phyloP scores from a whole-genome alignment of 1,140 invertebrate species.

The Pseudomyrmex pallidus region DNA sequence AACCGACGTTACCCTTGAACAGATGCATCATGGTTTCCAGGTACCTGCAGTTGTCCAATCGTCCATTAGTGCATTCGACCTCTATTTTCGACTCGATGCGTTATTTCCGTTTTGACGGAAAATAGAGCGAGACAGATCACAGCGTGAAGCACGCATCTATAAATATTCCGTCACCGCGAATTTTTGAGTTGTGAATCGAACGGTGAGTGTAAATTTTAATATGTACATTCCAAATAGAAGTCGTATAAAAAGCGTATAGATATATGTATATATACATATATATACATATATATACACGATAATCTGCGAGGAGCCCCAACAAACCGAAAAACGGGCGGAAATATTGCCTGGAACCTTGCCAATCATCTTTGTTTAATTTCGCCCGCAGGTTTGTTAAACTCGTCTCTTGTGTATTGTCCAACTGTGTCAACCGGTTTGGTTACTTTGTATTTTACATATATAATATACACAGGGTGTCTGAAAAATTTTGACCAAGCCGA shows the following conservation, averaged over 20 bases:
- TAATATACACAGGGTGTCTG: no score
- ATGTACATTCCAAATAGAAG: conserved; percentile 1
- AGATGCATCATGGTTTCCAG: conserved; percentile 90
- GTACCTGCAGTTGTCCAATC: conserved; percentile 85
- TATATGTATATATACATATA: neutral
- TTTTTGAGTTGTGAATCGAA: neutral
- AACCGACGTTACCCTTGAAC: conserved; percentile 91
- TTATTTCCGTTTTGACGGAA: neutral
- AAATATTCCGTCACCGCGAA: neutral
- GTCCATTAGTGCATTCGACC: conserved; percentile 16
- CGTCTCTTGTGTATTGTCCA: neutral
- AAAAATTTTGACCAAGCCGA: no score
- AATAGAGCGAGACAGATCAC: neutral
- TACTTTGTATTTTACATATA: neutral
- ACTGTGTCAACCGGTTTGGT: neutral
- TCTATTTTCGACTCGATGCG: conserved; percentile 4
- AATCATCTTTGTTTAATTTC: conserved; percentile 16
- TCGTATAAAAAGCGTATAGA: neutral
- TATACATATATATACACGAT: no score
- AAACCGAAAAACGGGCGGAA: neutral
- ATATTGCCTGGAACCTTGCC: neutral
- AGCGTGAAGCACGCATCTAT: neutral
- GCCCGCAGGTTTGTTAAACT: neutral
- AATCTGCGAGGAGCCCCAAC: neutral
- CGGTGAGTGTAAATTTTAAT: neutral